phyloP scores from a whole-genome alignment of 2,797 vertebrate species.

The Silurus lanzhouensis region DNA sequence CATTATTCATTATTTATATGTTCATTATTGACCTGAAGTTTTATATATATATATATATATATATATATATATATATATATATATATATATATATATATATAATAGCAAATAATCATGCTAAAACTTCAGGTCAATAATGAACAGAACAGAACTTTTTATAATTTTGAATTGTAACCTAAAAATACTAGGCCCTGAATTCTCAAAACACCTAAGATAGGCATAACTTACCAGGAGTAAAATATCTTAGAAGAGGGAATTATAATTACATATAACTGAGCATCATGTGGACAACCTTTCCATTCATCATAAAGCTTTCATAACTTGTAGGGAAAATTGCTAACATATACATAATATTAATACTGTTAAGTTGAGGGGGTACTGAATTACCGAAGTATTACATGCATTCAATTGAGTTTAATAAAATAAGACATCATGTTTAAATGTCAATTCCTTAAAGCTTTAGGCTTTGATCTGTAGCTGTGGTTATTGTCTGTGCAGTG shows the following conservation, averaged over 20 bases:
- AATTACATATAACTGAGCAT: background rate
- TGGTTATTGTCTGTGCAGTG: background rate
- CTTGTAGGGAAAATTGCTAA: background rate
- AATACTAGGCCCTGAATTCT: background rate
- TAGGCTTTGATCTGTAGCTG: background rate
- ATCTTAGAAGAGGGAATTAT: background rate
- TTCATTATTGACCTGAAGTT: too few species aligned
- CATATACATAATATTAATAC: background rate
- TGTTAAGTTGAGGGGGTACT: background rate
- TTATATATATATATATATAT: too few species aligned
- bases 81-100: too few species aligned
- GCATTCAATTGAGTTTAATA: background rate
- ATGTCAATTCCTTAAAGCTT: background rate
- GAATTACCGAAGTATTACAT: background rate
- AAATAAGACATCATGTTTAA: background rate
- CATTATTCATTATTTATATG: too few species aligned
- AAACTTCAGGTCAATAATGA: too few species aligned
- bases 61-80: too few species aligned
- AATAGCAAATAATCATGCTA: too few species aligned
- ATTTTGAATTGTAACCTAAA: too few species aligned
- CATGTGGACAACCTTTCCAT: background rate
- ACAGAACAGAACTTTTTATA: too few species aligned
- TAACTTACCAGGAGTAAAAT: background rate
- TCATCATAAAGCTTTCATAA: background rate
- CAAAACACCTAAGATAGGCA: background rate